Conservation (phyloP, 2,113 vertebrate genomes). For the Channa argus region DNA sequence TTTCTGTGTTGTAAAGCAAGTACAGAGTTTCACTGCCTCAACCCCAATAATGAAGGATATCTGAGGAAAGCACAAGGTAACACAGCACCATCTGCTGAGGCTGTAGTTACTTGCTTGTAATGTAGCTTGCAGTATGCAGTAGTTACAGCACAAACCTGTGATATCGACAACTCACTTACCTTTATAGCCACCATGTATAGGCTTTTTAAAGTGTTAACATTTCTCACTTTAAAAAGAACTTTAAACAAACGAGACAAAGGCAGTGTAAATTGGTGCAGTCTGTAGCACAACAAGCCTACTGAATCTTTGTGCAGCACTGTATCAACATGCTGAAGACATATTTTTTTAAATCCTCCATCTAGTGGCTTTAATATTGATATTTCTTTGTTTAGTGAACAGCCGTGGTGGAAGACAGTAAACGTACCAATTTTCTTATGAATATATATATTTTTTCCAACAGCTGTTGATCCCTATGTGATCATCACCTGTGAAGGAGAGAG, state of each 20-base stretch:
- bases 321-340: too few relatives aligned
- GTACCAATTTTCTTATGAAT: too few relatives aligned
- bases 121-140: not conserved
- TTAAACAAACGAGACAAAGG: not conserved
- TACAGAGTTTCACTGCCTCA: constrained; percentile 60
- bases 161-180: not conserved
- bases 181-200: constrained; percentile 15
- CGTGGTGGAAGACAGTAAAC: too few relatives aligned
- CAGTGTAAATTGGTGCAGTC: not conserved
- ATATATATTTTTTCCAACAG: constrained; percentile 62
- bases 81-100: constrained; percentile 53
- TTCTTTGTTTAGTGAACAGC: too few relatives aligned
- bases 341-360: not conserved
- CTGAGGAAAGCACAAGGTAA: constrained; percentile 50
- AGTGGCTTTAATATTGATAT: constrained; percentile 12
- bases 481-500: constrained; percentile 92
- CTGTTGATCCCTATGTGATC: constrained; percentile 91
- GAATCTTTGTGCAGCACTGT: not conserved
- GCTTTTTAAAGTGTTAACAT: not conserved
- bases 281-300: too few relatives aligned
- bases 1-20: constrained; percentile 13
- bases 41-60: constrained; percentile 36
- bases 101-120: not conserved
- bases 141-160: not conserved
- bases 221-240: not conserved